Evolutionary conservation across 2,797 vertebrate genomes (phyloP), one percentile per base, ranked within the genome.

Genomic region (Xiphorhynchus erythropygius): DNA sequence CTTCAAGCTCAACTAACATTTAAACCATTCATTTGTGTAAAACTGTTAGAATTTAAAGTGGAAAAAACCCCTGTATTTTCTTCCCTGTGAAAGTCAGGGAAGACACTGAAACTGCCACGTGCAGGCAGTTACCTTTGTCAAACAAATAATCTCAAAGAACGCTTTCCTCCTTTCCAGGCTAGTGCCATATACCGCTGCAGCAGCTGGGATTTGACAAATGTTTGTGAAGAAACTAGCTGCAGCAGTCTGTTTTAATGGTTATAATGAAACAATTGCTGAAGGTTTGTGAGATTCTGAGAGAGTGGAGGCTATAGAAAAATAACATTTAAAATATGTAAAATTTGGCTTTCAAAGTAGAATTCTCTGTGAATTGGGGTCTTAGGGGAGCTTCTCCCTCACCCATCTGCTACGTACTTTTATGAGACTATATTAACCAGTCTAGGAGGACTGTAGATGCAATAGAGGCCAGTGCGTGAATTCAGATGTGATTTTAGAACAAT

Each of bases 381-480:
- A 30, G 1, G 18, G 70, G 18, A 88, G 22, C 35, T 44, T 88
- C 17, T 67, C 49, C 32, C 15, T 95, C 41, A 63, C 11, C 8
- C 5, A 5, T 68, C 24, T 78, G 53, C 49, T 78, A 2, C 4
- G 1, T 44, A 33, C 30, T 74, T 83, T 24, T 18, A 0, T 62
- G 49, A 69, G 24, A 21, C 52, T 39, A 0, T 62, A 23, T 39
- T 35, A 47, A 39, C 24, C 0, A 2, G 0, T 68, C 13, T 25
- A 24, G 10, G 22, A 68, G 59, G 24, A 68, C 27, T 59, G 13
- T 42, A 79, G 67, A 5, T 79, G 39, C 25, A 75, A 22, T 41
- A 41, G 82, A 87, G n/a, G 35, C 22, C 42, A 47, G 47, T 41
- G 18, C 37, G 18, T 77, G 39, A 91, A 56, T 67, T 70, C 37